phyloP scores from a whole-genome alignment of 2,113 vertebrate genomes.

The Dasypus novemcinctus region DNA sequence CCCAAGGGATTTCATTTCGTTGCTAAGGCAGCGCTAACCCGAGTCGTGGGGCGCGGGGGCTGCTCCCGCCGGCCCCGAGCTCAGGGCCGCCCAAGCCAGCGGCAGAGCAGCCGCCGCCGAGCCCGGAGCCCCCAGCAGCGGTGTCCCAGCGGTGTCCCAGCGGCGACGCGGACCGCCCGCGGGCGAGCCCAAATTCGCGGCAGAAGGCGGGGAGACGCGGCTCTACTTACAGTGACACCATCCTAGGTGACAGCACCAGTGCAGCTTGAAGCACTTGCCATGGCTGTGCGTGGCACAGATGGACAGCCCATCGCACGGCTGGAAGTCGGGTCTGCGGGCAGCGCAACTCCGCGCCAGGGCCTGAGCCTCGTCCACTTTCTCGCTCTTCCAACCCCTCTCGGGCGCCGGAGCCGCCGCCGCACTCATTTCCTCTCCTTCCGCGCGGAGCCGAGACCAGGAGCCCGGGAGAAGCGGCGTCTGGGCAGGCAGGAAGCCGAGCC shows the following conservation, averaged over 20 bases:
- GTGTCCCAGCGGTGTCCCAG: neutral
- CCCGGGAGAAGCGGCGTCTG: conserved; percentile 34
- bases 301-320: conserved; percentile 97
- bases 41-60: neutral
- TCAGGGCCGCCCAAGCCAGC: neutral
- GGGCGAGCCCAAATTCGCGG: neutral
- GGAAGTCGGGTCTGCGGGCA: conserved; percentile 95
- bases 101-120: neutral
- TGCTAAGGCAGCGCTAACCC: conserved; percentile 32
- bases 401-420: conserved; percentile 76
- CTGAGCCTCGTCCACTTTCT: conserved; percentile 96
- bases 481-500: neutral
- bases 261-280: conserved; percentile 98
- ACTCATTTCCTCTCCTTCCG: conserved; percentile 82
- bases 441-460: neutral
- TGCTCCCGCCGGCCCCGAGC: neutral
- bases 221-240: conserved; percentile 98
- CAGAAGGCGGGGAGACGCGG: neutral
- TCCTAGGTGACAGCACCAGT: conserved; percentile 99
- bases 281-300: conserved; percentile 99
- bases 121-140: neutral
- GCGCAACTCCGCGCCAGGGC: conserved; percentile 97
- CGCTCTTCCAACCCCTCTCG: conserved; percentile 88
- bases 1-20: neutral
- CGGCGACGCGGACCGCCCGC: neutral